A percentile compares a stretch with the other conserved stretches of the same genome.
Evolutionary conservation across 2,113 vertebrate species (phyloP).

Genomic region (Engystomops pustulosus): DNA sequence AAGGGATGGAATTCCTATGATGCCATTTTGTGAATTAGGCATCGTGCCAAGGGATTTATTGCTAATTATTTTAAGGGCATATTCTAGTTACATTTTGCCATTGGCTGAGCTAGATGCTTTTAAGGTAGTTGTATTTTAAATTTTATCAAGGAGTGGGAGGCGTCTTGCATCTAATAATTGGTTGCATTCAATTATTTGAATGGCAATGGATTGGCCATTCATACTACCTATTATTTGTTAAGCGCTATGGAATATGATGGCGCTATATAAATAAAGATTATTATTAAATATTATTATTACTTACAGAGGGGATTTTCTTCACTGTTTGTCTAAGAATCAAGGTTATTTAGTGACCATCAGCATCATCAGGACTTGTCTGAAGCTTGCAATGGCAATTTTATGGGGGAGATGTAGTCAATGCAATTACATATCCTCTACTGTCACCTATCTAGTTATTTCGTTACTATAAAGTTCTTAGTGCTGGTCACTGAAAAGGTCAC

Average conservation of each 20-base stretch:
- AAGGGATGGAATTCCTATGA: slow-evolving; percentile 20
- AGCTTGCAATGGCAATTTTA: not conserved
- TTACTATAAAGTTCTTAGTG: not conserved
- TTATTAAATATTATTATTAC: no score
- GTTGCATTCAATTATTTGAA: no score
- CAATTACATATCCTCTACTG: not conserved
- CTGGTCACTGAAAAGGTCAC: not conserved
- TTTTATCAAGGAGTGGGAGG: no score
- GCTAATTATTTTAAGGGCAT: not conserved
- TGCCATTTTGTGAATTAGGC: slow-evolving; percentile 31
- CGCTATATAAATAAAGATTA: no score
- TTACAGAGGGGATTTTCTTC: no score
- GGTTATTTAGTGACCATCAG: not conserved
- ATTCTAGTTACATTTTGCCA: not conserved
- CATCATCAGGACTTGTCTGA: not conserved
- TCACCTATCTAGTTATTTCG: not conserved
- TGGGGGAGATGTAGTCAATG: not conserved
- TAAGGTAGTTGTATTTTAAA: no score
- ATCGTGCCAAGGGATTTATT: slow-evolving; percentile 31
- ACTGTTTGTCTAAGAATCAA: not conserved
- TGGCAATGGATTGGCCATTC: no score
- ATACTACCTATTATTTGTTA: no score
- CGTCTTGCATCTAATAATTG: no score
- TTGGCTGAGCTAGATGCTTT: not conserved
- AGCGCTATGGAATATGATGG: no score